These are phyloP conservation scores for Ophion obscuratus DNA, from an alignment of 2,888 invertebrate species.

Conservation along the genomic window DNA sequence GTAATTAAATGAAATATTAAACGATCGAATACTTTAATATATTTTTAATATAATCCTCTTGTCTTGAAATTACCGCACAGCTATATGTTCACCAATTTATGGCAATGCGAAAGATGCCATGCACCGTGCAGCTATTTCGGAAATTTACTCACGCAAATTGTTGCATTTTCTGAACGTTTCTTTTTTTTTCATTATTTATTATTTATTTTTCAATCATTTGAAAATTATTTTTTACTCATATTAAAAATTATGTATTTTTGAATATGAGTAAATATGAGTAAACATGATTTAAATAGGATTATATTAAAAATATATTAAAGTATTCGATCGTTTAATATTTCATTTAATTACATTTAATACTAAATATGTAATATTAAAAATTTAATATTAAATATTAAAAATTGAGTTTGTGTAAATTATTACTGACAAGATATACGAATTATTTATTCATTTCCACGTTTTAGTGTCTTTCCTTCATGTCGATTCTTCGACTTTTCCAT, in stretches of 20 bases:
- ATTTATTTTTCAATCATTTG: background rate
- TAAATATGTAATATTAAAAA: too few species aligned
- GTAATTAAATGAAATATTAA: too few species aligned
- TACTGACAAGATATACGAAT: background rate
- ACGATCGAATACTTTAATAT: too few species aligned
- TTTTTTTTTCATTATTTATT: background rate
- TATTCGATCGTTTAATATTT: too few species aligned
- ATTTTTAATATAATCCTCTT: too few species aligned
- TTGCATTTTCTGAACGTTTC: background rate
- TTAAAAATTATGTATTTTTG: too few species aligned
- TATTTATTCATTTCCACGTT: background rate
- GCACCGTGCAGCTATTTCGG: background rate
- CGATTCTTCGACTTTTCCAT: background rate
- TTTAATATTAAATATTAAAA: too few species aligned
- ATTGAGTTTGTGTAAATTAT: background rate
- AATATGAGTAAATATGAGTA: too few species aligned
- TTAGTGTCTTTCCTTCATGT: background rate
- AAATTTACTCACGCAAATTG: background rate
- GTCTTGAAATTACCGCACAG: slow-evolving; percentile 9
- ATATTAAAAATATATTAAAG: too few species aligned
- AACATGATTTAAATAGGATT: too few species aligned
- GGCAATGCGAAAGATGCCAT: background rate
- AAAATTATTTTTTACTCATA: too few species aligned
- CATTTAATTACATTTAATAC: too few species aligned
- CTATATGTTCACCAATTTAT: background rate